Evolutionary conservation across 1,140 invertebrate genomes (phyloP).

Genomic region (Calosoma granatense): DNA sequence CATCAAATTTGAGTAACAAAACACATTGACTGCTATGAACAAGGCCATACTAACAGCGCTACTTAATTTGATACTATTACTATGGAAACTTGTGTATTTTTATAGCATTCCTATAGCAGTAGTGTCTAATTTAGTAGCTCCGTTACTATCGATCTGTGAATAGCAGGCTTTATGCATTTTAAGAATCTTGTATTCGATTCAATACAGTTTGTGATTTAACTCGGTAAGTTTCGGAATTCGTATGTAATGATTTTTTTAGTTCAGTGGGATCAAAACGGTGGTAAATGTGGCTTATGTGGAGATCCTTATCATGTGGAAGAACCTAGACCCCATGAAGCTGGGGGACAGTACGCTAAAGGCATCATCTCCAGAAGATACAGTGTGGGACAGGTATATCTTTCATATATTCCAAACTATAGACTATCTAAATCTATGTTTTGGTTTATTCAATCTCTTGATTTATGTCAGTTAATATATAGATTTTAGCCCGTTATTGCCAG

Average conservation of each 20-base stretch:
- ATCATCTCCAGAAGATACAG: constrained; percentile 72
- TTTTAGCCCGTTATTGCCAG: too few species aligned
- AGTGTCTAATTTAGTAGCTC: too few species aligned
- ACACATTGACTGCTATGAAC: background rate
- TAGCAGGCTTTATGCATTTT: too few species aligned
- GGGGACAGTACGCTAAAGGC: constrained; percentile 75
- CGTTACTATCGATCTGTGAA: too few species aligned
- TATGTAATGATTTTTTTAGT: constrained; percentile 52
- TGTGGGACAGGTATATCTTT: constrained; percentile 56
- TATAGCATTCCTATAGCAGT: too few species aligned
- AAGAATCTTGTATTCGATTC: too few species aligned
- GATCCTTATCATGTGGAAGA: constrained; percentile 62
- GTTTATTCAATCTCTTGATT: too few species aligned
- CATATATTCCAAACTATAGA: constrained; percentile 15
- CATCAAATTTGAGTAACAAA: constrained; percentile 6
- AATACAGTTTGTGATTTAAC: too few species aligned
- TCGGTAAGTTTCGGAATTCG: too few species aligned
- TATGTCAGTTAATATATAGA: too few species aligned
- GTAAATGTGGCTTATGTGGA: constrained; percentile 81
- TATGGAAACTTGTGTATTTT: background rate
- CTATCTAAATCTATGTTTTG: constrained; percentile 11
- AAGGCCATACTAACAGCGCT: too few species aligned
- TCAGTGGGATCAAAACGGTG: constrained; percentile 76
- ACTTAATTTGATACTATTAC: too few species aligned
- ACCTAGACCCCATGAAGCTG: constrained; percentile 78